A percentile compares a stretch with the other conserved stretches of the same genome.
Conservation (phyloP, 2,888 invertebrate genomes). For the Tetragnatha montana region DNA sequence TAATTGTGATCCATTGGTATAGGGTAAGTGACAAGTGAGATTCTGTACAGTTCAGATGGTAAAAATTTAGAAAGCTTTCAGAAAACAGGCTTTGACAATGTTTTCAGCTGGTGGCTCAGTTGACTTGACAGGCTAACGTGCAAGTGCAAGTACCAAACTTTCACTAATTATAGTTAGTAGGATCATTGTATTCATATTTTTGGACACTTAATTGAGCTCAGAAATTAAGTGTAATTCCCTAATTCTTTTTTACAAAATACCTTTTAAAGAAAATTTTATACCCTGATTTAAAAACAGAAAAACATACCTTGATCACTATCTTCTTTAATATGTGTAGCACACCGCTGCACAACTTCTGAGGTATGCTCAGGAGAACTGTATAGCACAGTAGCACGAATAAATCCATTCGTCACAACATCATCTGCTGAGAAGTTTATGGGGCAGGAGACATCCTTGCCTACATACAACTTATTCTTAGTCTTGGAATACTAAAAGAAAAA, state of each 20-base stretch:
- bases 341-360: slow-evolving; percentile 40
- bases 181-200: background rate
- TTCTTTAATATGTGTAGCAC: slow-evolving; percentile 48
- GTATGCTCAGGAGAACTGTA: slow-evolving; percentile 46
- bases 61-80: too few relatives aligned
- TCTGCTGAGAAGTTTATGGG: slow-evolving; percentile 46
- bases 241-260: too few relatives aligned
- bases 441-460: slow-evolving; percentile 36
- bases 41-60: too few relatives aligned
- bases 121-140: too few relatives aligned
- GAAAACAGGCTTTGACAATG: too few relatives aligned
- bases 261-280: too few relatives aligned
- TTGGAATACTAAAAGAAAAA: slow-evolving; percentile 53
- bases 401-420: background rate
- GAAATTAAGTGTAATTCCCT: background rate
- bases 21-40: too few relatives aligned
- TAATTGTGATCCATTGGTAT: too few relatives aligned
- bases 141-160: too few relatives aligned
- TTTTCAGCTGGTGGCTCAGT: too few relatives aligned
- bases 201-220: background rate
- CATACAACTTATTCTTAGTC: slow-evolving; percentile 45
- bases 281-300: background rate
- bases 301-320: slow-evolving; percentile 17
- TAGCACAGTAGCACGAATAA: slow-evolving; percentile 38
- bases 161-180: background rate